A percentile compares a stretch with the other conserved stretches of the same genome.
Evolutionary conservation across 2,113 vertebrate genomes (phyloP).

Genomic region (Anhinga anhinga): DNA sequence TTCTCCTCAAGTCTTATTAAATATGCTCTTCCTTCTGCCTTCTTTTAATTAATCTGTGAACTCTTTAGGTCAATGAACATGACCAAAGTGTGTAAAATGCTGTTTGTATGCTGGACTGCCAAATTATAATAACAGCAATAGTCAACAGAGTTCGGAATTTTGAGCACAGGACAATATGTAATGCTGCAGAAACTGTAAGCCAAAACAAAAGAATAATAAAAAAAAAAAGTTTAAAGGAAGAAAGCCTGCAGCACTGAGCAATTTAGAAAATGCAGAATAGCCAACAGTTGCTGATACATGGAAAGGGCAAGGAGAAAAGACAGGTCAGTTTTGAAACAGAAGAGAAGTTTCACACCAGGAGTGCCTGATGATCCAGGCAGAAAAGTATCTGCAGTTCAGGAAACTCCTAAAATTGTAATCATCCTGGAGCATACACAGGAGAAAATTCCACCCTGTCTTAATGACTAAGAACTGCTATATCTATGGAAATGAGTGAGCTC

Average conservation of each 20-base stretch:
- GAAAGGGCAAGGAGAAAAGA: neutral
- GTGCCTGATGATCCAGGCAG: neutral
- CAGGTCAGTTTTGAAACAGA: neutral
- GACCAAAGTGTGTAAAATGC: neutral
- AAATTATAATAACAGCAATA: neutral
- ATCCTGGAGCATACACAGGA: neutral
- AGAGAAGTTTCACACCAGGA: neutral
- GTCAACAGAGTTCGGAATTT: neutral
- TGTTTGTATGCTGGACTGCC: neutral
- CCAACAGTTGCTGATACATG: neutral
- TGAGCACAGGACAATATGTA: neutral
- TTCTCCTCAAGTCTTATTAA: neutral
- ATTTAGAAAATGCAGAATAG: neutral
- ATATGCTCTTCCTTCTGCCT: neutral
- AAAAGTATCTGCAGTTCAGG: neutral
- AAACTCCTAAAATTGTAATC: neutral
- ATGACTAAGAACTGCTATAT: neutral
- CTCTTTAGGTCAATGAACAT: neutral
- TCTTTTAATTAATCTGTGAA: neutral
- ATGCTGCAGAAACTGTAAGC: neutral
- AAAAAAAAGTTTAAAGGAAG: neutral
- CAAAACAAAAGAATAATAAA: neutral
- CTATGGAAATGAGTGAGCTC: neutral
- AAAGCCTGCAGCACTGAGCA: neutral
- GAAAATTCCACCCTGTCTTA: neutral